Evolutionary conservation across 2,113 vertebrate species (phyloP), one percentile per base, ranked within the genome.

Genomic region (Buteo buteo): DNA sequence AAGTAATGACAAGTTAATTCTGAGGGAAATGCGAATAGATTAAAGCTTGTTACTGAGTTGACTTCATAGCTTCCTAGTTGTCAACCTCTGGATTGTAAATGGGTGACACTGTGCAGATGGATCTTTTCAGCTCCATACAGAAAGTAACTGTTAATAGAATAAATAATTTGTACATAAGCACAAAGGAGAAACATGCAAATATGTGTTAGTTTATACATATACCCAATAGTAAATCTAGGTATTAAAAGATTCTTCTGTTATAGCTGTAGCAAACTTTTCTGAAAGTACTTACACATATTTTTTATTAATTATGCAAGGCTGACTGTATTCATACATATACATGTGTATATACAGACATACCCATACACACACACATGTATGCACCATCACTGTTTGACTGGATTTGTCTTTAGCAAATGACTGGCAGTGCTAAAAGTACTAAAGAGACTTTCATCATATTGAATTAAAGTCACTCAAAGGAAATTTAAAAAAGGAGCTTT

Each of bases 341-440:
- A 13, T 40, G 15, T 22, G 3, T 57, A 34, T 29, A 16, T 40
- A 15, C 20, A 65, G 42, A 34, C 25, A 42, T 34, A n/a, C 8
- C 34, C 25, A 21, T 8, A 28, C 14, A 55, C 34, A n/a, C 10
- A 34, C 3, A 16, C 2, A 19, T 0, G 0, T 29, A 29, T 42
- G 17, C 13, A 49, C 26, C 10, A 17, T 54, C 61, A 42, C 42
- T 70, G 10, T 57, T 59, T 49, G 2, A 0, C 14, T 67, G 26
- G n/a, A 34, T 84, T 76, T 83, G 22, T 31, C 28, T 50, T 73
- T 66, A 73, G 32, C 13, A 92, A 86, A 77, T 40, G 47, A 25
- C 55, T 81, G 40, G 11, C n/a, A 78, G 57, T 40, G 50, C n/a
- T 86, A 34, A 54, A 83, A 93, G 45, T 58, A 49, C 22, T 69